Evolutionary conservation across 2,888 invertebrate genomes (phyloP).

Genomic region (Ariolimax columbianus): DNA sequence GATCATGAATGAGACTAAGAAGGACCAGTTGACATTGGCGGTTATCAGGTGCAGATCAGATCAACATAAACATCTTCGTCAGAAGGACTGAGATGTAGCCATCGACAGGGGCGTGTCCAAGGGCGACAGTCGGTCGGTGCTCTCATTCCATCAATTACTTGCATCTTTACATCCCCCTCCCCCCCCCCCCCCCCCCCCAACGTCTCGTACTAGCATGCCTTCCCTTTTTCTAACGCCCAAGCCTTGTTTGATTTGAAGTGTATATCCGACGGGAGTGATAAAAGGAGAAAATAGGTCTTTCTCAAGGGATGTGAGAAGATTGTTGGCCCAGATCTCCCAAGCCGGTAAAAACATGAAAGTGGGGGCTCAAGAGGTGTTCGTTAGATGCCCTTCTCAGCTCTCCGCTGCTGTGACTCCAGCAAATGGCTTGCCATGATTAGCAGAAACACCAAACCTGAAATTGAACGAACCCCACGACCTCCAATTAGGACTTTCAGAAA

Average conservation of each 20-base stretch:
- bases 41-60: neutral
- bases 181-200: neutral
- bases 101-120: neutral
- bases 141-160: neutral
- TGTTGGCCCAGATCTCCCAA: neutral
- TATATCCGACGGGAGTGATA: conserved; percentile 3
- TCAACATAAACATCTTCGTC: neutral
- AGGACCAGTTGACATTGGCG: neutral
- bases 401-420: neutral
- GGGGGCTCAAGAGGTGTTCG: conserved; percentile 17
- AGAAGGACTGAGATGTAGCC: neutral
- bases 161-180: neutral
- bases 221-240: no score
- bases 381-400: conserved; percentile 13
- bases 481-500: conserved; percentile 12
- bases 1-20: no score
- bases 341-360: conserved; percentile 21
- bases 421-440: conserved; percentile 20
- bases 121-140: neutral
- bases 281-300: neutral
- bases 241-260: neutral
- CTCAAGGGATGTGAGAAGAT: neutral
- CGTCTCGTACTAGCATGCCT: neutral
- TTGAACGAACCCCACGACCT: conserved; percentile 25
- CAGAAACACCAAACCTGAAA: conserved; percentile 19